Percentiles rank a stretch among this genome's conserved stretches.
These are phyloP conservation scores for Drosophila nebulosa DNA, from an alignment of 1,140 invertebrate species.

Conservation along the genomic window DNA sequence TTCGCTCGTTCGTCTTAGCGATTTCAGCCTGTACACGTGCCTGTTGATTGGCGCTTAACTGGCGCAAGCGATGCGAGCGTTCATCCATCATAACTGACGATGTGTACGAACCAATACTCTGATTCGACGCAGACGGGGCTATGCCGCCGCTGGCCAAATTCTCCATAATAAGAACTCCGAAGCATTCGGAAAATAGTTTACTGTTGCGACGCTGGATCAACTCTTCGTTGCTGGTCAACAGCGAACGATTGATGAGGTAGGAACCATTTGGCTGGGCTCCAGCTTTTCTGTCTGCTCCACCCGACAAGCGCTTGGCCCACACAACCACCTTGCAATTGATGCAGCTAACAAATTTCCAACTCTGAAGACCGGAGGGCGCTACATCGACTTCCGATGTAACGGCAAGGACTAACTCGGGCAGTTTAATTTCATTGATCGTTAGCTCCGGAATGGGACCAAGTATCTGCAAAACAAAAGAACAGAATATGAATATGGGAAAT, in stretches of 20 bases:
- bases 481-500: background rate
- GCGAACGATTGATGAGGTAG: slow-evolving; percentile 62
- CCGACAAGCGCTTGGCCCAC: slow-evolving; percentile 52
- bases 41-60: slow-evolving; percentile 51
- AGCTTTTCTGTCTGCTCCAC: slow-evolving; percentile 8
- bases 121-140: slow-evolving; percentile 27
- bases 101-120: slow-evolving; percentile 49
- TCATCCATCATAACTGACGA: slow-evolving; percentile 24
- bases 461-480: slow-evolving; percentile 32
- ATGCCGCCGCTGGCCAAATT: slow-evolving; percentile 24
- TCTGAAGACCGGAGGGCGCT: slow-evolving; percentile 15
- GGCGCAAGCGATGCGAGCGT: slow-evolving; percentile 37
- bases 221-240: slow-evolving; percentile 64
- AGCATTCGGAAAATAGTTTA: slow-evolving; percentile 68
- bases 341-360: slow-evolving; percentile 64
- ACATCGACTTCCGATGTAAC: slow-evolving; percentile 41
- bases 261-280: slow-evolving; percentile 8
- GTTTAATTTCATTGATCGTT: slow-evolving; percentile 44
- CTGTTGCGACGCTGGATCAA: slow-evolving; percentile 38
- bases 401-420: slow-evolving; percentile 49
- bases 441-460: slow-evolving; percentile 68
- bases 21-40: slow-evolving; percentile 67
- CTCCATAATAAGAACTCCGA: slow-evolving; percentile 62
- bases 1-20: slow-evolving; percentile 54
- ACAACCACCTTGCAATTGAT: slow-evolving; percentile 66